Base-by-base conservation (phyloP, 1,140 invertebrate species). In the Ctenoplectra terminalis region DNA sequence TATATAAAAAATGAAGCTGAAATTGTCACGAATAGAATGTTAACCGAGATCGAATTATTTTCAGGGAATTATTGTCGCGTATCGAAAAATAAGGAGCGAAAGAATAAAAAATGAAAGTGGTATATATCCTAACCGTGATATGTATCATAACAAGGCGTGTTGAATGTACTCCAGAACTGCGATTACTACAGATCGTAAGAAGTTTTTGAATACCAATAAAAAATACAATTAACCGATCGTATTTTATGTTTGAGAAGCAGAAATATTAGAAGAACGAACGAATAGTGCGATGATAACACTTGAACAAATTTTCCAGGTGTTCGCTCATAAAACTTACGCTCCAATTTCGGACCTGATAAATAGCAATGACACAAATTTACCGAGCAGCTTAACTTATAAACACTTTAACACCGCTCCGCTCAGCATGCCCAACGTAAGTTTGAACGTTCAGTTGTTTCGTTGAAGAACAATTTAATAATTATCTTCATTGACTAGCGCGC, bases 161-260 rank as follows among this genome's bases (percentile, higher is more conserved):
- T 15, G 11, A 76, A 5, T 43, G 43, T 17, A n/a, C 26, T 13
- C 80, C 64, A 23, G 80, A 82, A 54, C 23, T 82, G 56, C 37
- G 77, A 7, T 43, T 80, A 17, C 13, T 87, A 11, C 82, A 87
- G 2, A 70, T 87, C 1, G 86, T 87, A 79, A 81, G 86, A 50
- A 17, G 26, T 29, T 4, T 37, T 74, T 13, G 0, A 52, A 15
- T 46, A 20, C 20, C 23, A 15, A 52, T n/a, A n/a, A n/a, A 66
- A 9, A 48, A 67, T n/a, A 8, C 43, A 48, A 7, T 1, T 17
- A 2, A 58, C 56, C 5, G 7, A 31, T 58, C 23, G n/a, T 17
- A 37, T 26, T 37, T 29, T 5, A 20, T 26, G 6, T 26, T 37
- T 43, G 13, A 23, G 0, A 40, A 66, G 48, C 20, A n/a, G 13